Percentiles rank a stretch among this genome's conserved stretches.
Evolutionary conservation across 2,113 vertebrate species (phyloP).

Genomic region (Micronycteris hirsuta): DNA sequence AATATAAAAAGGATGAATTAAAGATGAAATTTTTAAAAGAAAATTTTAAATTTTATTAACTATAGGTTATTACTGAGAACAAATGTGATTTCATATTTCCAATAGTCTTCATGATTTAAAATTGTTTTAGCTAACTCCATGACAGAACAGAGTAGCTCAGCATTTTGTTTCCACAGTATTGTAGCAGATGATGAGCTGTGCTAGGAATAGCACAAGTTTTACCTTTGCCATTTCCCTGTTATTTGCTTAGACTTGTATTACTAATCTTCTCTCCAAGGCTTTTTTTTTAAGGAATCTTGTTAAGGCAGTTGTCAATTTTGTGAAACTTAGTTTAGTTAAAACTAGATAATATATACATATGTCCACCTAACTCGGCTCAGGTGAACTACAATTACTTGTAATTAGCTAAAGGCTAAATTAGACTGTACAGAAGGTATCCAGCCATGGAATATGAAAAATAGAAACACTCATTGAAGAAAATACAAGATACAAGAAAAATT

Average conservation of each 20-base stretch:
- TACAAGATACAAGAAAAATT: too few relatives aligned
- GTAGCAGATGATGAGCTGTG: neutral
- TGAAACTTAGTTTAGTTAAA: conserved; percentile 4
- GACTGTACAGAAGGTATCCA: too few relatives aligned
- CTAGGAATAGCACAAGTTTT: neutral
- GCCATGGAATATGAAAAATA: too few relatives aligned
- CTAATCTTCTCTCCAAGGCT: neutral
- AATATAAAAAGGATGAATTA: neutral
- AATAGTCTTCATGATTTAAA: neutral
- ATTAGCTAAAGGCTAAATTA: neutral
- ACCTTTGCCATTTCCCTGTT: conserved; percentile 7
- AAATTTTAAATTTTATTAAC: neutral
- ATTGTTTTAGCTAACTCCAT: neutral
- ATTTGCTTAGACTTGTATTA: neutral
- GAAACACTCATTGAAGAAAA: too few relatives aligned
- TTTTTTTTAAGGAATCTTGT: neutral
- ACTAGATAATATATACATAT: neutral
- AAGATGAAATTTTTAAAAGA: neutral
- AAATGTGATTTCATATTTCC: neutral
- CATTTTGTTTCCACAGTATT: neutral
- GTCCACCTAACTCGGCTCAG: neutral
- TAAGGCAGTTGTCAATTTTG: neutral
- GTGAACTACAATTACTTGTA: neutral
- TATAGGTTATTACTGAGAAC: neutral
- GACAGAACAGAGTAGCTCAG: neutral